Evolutionary conservation across 2,113 vertebrate species (phyloP).

Genomic region (Grallaria varia): DNA sequence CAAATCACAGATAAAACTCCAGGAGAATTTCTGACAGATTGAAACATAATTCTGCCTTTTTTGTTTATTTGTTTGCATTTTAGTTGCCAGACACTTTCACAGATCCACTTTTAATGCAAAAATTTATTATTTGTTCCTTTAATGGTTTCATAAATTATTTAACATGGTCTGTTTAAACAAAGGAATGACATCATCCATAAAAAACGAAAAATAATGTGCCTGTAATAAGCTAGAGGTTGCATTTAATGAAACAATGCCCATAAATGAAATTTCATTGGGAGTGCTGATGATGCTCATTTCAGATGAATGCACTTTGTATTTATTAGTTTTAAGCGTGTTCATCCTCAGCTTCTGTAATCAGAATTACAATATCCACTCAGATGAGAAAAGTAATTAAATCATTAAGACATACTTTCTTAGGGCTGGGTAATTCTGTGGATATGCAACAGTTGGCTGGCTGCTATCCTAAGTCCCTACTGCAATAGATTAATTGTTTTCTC

Average conservation of each 20-base stretch:
- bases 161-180: constrained; percentile 57
- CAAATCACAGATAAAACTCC: constrained; percentile 35
- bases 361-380: constrained; percentile 66
- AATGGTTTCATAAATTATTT: constrained; percentile 64
- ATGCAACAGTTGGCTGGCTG: constrained; percentile 44
- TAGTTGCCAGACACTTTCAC: constrained; percentile 8
- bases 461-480: neutral
- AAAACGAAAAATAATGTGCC: constrained; percentile 60
- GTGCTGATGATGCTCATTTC: constrained; percentile 55
- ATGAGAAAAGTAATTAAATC: constrained; percentile 71
- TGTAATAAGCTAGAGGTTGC: constrained; percentile 64
- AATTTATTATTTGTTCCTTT: constrained; percentile 58
- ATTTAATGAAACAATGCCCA: constrained; percentile 68
- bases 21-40: constrained; percentile 49
- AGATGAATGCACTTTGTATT: constrained; percentile 62
- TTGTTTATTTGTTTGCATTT: constrained; percentile 39
- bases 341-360: constrained; percentile 57
- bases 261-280: constrained; percentile 63
- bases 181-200: constrained; percentile 60
- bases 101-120: constrained; percentile 34
- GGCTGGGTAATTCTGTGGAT: constrained; percentile 39
- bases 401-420: constrained; percentile 62
- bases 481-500: constrained; percentile 43
- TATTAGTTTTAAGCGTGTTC: constrained; percentile 62
- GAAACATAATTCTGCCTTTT: constrained; percentile 35